These are phyloP conservation scores for Triplophysa siluroides DNA, from an alignment of 2,113 vertebrate genomes.

Conservation along the genomic window DNA sequence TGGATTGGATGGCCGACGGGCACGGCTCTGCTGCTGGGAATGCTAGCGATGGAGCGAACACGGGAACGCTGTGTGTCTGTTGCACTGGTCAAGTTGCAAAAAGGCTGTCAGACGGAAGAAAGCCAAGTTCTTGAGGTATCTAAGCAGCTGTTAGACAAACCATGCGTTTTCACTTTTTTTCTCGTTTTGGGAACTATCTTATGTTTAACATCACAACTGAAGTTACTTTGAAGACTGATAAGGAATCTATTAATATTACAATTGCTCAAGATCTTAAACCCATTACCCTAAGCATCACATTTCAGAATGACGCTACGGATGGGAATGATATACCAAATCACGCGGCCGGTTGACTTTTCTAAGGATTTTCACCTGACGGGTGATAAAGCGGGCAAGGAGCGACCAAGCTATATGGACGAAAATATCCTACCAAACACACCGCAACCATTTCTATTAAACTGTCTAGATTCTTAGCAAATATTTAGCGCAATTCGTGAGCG, in stretches of 20 bases:
- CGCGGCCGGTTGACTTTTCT: background rate
- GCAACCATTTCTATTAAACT: too few species aligned
- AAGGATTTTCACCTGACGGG: background rate
- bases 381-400: too few species aligned
- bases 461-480: background rate
- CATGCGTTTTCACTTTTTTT: background rate
- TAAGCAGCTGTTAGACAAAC: conserved; percentile 15
- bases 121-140: conserved; percentile 12
- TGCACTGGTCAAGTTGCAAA: conserved; percentile 25
- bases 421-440: background rate
- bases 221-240: background rate
- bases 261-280: background rate
- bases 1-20: conserved; percentile 44
- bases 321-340: too few species aligned
- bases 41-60: conserved; percentile 3
- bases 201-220: background rate
- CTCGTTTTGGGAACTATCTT: background rate
- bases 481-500: background rate
- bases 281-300: background rate
- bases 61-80: background rate
- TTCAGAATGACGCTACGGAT: background rate
- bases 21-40: conserved; percentile 20
- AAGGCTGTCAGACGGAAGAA: background rate
- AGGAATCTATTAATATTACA: background rate
- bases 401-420: too few species aligned